Evolutionary conservation across 2,888 invertebrate genomes (phyloP), one percentile per base, ranked within the genome.

Genomic region (Tetragonisca angustula): DNA sequence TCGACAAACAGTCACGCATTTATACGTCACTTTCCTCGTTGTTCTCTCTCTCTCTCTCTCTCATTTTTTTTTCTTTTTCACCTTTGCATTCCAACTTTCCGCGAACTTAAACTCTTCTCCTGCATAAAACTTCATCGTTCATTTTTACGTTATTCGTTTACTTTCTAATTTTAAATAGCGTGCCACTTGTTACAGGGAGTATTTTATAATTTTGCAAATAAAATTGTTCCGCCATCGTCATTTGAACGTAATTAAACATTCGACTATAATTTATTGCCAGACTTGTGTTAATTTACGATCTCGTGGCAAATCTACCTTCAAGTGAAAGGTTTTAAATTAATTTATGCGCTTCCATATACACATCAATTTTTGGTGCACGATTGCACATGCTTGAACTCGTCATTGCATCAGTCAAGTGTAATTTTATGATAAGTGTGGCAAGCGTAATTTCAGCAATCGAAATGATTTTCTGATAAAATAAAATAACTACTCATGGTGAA

Each of bases 261-360:
- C 24, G 24, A 5, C 43, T 49, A 67, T 89, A 79, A 89, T 89
- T 87, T 89, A 88, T 19, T 71, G 59, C 61, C 49, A 11, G 21
- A 24, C 54, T 21, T 56, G 15, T 36, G 6, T 49, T 83, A 76
- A 82, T 85, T 85, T 82, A 88, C 43, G 76, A 52, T 32, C 15
- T 24, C 4, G 17, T 1, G 49, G 43, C 24, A 43, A 50, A 11
- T 32, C 43, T 59, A n/a, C 50, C 43, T 50, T 11, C 21, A n/a
- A 61, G 5, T 2, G 67, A 62, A 36, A 13, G 9, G 36, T 21
- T 65, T 56, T 77, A 75, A 61, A 62, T 50, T 81, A 75, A 85
- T 85, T 85, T 85, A 85, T 78, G 27, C n/a, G 24, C 6, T n/a
- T 13, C 27, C 62, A 15, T 49, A 6, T 69, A 79, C 13, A 52